Conservation (phyloP, 2,888 invertebrate genomes). For the Nezara viridula region DNA sequence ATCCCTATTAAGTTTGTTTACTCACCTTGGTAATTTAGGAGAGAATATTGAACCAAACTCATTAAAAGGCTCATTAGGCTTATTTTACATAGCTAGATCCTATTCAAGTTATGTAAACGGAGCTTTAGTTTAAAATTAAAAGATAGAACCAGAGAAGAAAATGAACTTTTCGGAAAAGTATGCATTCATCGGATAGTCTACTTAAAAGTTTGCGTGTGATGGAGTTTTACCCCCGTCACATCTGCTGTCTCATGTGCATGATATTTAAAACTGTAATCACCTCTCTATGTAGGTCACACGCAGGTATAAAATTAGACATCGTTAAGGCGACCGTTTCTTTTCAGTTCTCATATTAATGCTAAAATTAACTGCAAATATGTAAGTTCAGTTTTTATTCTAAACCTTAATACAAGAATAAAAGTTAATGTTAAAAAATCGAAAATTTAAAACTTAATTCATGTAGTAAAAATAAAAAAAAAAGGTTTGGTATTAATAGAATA, state of each 20-base stretch:
- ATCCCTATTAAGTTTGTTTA: no score
- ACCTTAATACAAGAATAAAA: no score
- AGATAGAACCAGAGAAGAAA: not conserved
- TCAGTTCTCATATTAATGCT: not conserved
- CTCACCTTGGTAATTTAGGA: no score
- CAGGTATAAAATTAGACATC: not conserved
- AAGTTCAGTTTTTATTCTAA: not conserved
- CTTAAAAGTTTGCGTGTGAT: not conserved
- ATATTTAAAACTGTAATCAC: not conserved
- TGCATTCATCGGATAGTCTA: not conserved
- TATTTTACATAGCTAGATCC: no score
- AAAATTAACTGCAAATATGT: not conserved
- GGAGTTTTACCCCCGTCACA: not conserved
- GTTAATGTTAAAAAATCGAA: no score
- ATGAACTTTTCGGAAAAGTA: not conserved
- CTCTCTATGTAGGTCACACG: not conserved
- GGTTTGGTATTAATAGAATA: no score
- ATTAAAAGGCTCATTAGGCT: no score
- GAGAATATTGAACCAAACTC: no score
- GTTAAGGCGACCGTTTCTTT: not conserved
- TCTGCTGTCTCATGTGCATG: not conserved
- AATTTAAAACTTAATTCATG: no score
- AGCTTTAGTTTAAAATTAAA: no score
- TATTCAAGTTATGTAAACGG: no score
- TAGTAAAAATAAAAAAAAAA: no score